phyloP scores from a whole-genome alignment of 2,797 vertebrate species.

The Acomys russatus region DNA sequence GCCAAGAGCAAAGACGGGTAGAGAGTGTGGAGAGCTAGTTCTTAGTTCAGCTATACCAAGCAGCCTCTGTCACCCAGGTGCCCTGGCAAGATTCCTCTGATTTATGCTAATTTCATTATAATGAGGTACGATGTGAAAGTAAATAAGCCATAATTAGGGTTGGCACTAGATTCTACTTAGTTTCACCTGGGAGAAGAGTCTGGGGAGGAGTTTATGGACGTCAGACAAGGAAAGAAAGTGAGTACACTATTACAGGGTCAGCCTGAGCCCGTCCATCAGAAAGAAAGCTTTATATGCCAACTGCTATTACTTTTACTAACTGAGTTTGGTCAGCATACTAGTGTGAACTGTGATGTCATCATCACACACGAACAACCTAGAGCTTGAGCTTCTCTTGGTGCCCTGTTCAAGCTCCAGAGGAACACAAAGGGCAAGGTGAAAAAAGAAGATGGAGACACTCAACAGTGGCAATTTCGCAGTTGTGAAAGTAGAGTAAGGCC shows the following conservation, averaged over 20 bases:
- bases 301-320: not conserved
- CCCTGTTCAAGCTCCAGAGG: not conserved
- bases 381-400: not conserved
- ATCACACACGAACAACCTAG: not conserved
- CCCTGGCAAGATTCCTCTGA: constrained; percentile 35
- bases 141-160: constrained; percentile 56
- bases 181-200: constrained; percentile 46
- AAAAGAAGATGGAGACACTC: not conserved
- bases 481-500: not conserved
- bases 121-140: constrained; percentile 50
- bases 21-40: not conserved
- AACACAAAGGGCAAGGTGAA: not conserved
- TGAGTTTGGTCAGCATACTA: not conserved
- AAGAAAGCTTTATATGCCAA: not conserved
- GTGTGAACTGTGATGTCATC: not conserved
- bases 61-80: constrained; percentile 7
- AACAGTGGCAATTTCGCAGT: not conserved
- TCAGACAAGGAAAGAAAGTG: constrained; percentile 40
- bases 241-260: not conserved
- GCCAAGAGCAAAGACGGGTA: constrained; percentile 48
- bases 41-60: constrained; percentile 15
- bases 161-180: constrained; percentile 28
- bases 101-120: constrained; percentile 55
- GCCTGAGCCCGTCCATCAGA: not conserved
- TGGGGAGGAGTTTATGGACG: constrained; percentile 14